phyloP scores from a whole-genome alignment of 2,888 invertebrate genomes.

The Rhagophthalmus giganteus region DNA sequence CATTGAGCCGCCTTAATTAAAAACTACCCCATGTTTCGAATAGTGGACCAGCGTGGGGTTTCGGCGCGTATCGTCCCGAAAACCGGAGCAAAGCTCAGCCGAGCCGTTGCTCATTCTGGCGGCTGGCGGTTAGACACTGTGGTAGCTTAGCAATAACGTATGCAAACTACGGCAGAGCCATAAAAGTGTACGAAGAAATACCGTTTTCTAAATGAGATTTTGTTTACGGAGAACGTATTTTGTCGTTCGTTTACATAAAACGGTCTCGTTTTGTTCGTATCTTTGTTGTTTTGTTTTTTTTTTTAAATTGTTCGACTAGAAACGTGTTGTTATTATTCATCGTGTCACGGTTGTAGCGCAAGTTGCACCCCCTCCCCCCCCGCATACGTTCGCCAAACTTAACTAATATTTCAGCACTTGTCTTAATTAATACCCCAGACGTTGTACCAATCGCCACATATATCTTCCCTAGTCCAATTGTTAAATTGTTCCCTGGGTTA shows the following conservation, averaged over 20 bases:
- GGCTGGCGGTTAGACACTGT: constrained; percentile 53
- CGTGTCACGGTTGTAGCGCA: not conserved
- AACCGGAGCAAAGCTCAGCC: constrained; percentile 28
- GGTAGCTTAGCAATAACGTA: constrained; percentile 52
- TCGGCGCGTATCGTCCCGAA: constrained; percentile 8
- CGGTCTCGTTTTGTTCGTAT: no score
- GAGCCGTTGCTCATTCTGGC: constrained; percentile 47
- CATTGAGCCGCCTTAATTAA: constrained; percentile 57
- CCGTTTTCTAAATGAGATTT: constrained; percentile 35
- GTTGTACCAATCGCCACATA: constrained; percentile 48
- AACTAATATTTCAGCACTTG: constrained; percentile 33
- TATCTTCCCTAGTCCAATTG: constrained; percentile 48
- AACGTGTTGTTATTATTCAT: no score
- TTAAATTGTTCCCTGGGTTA: constrained; percentile 43
- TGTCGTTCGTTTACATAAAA: constrained; percentile 4
- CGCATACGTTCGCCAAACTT: constrained; percentile 19
- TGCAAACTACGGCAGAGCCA: constrained; percentile 44
- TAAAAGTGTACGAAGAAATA: constrained; percentile 36
- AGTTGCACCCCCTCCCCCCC: not conserved
- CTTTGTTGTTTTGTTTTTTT: not conserved
- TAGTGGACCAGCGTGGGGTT: constrained; percentile 38
- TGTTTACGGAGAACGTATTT: constrained; percentile 25
- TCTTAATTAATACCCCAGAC: constrained; percentile 38
- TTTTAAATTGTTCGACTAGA: not conserved
- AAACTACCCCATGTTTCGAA: constrained; percentile 47